Evolutionary conservation across 2,888 invertebrate genomes (phyloP).

Genomic region (Zygogramma bicolorata): DNA sequence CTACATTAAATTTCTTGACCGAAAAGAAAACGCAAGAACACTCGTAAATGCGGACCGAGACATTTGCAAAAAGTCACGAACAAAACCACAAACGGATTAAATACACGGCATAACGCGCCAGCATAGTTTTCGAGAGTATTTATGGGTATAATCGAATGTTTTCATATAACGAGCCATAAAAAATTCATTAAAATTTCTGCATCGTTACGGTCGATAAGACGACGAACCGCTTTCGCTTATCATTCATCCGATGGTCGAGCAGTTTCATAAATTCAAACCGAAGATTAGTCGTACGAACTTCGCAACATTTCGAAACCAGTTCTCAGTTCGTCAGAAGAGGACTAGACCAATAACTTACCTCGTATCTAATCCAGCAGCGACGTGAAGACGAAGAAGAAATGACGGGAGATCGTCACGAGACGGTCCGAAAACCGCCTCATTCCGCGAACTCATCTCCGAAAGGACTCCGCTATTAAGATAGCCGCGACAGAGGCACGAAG

Average conservation of each 20-base stretch:
- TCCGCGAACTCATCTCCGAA: constrained; percentile 7
- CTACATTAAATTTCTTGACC: no score
- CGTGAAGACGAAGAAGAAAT: constrained; percentile 1
- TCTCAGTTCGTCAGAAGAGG: neutral
- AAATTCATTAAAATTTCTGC: neutral
- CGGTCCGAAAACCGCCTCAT: neutral
- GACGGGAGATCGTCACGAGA: constrained; percentile 1
- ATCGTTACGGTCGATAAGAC: neutral
- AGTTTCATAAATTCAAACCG: neutral
- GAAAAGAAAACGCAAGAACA: no score
- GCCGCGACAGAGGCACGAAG: neutral
- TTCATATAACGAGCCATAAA: neutral
- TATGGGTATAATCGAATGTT: neutral
- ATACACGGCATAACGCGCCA: no score
- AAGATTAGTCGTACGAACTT: constrained; percentile 2
- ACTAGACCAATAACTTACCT: constrained; percentile 6
- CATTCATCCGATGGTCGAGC: neutral
- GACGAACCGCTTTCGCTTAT: neutral
- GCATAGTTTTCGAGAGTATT: no score
- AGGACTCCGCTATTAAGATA: neutral
- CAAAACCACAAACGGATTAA: no score
- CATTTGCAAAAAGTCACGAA: no score
- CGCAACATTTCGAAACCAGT: neutral
- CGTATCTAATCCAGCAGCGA: constrained; percentile 9
- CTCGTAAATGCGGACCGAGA: no score